Conservation (phyloP, 2,888 invertebrate genomes). For the Pecten maximus region DNA sequence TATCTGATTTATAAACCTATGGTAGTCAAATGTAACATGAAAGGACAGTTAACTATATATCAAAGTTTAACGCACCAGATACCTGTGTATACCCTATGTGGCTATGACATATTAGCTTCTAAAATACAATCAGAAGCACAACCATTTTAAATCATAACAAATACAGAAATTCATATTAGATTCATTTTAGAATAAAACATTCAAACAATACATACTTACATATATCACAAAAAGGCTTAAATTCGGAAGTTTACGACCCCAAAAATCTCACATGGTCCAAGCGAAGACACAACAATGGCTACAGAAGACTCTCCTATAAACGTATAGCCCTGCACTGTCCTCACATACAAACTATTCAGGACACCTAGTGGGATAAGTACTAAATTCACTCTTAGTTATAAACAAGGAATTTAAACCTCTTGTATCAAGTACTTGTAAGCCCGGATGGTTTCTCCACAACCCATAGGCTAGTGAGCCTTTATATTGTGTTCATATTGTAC, state of each 20-base stretch:
- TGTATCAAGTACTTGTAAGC: constrained; percentile 21
- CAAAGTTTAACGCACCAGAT: no score
- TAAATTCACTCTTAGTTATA: neutral
- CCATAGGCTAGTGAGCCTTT: neutral
- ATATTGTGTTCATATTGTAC: neutral
- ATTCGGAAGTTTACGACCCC: neutral
- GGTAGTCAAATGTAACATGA: no score
- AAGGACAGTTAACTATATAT: no score
- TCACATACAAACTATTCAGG: neutral
- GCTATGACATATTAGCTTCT: no score
- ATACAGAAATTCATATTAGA: neutral
- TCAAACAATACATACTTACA: neutral
- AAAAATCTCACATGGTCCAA: neutral
- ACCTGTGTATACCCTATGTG: no score
- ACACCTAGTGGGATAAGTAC: neutral
- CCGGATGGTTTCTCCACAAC: neutral
- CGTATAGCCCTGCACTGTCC: neutral
- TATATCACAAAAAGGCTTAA: neutral
- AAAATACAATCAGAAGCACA: no score
- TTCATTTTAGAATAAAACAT: neutral
- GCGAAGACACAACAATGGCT: neutral
- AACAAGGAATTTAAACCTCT: constrained; percentile 28
- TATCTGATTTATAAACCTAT: no score
- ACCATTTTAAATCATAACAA: no score
- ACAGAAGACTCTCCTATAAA: neutral